phyloP scores from a whole-genome alignment of 1,140 invertebrate genomes.

The Ditylenchus dipsaci region DNA sequence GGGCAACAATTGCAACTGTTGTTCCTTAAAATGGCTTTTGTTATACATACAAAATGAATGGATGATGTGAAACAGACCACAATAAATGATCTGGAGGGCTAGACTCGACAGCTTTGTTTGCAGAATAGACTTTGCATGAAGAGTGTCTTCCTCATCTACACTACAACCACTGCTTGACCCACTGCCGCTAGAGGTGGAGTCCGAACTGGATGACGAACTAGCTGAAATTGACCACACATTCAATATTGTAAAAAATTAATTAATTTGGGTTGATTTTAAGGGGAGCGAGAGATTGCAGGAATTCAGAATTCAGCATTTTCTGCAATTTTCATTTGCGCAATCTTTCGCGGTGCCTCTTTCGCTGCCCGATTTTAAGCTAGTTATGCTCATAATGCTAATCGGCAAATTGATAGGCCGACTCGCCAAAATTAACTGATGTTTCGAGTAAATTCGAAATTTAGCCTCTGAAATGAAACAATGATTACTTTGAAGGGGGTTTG shows the following conservation, averaged over 20 bases:
- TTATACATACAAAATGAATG: background rate
- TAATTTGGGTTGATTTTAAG: too few species aligned
- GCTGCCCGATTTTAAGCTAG: too few species aligned
- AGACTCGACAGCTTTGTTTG: conserved; percentile 57
- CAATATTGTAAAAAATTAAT: background rate
- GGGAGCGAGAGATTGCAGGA: too few species aligned
- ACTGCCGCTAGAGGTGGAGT: background rate
- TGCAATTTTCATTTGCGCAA: too few species aligned
- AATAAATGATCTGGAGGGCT: conserved; percentile 58
- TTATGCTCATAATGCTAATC: too few species aligned
- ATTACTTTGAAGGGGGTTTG: too few species aligned
- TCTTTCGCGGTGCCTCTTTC: too few species aligned
- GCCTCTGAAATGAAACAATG: too few species aligned
- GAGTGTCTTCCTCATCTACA: conserved; percentile 34
- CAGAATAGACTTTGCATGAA: conserved; percentile 56
- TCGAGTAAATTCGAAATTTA: too few species aligned
- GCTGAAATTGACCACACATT: conserved; percentile 11
- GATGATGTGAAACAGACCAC: conserved; percentile 28
- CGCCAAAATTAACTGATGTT: too few species aligned
- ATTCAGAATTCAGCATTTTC: too few species aligned
- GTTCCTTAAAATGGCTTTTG: conserved; percentile 39
- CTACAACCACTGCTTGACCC: background rate
- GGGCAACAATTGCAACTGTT: conserved; percentile 42
- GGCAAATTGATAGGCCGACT: too few species aligned
- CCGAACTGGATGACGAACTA: conserved; percentile 32